Evolutionary conservation across 2,888 invertebrate species (phyloP).

Genomic region (Drosophila subquinaria): DNA sequence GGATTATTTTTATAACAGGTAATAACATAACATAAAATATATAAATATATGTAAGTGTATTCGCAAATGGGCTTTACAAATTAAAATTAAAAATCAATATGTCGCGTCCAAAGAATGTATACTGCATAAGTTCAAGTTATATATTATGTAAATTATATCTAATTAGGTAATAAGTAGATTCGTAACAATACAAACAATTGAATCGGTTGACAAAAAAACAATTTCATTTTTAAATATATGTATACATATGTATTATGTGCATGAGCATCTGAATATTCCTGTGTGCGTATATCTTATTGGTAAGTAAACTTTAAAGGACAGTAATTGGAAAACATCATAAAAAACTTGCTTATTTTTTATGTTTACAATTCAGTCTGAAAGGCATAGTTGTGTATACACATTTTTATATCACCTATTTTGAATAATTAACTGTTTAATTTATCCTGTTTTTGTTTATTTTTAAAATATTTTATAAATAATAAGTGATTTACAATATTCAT

Average conservation of each 20-base stretch:
- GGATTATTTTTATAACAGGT: constrained; percentile 42
- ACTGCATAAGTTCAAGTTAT: constrained; percentile 41
- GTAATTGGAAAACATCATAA: constrained; percentile 78
- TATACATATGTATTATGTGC: constrained; percentile 56
- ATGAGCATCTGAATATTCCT: constrained; percentile 61
- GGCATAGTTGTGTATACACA: constrained; percentile 81
- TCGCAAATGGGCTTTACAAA: constrained; percentile 23
- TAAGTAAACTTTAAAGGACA: constrained; percentile 71
- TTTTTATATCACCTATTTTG: constrained; percentile 79
- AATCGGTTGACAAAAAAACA: constrained; percentile 56
- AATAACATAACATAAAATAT: constrained; percentile 62
- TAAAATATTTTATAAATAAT: constrained; percentile 60
- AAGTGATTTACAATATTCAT: constrained; percentile 64
- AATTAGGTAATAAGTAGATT: constrained; percentile 62
- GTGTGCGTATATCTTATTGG: constrained; percentile 70
- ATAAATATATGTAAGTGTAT: constrained; percentile 25
- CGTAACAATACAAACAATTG: constrained; percentile 74
- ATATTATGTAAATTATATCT: constrained; percentile 46
- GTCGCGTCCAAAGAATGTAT: constrained; percentile 43
- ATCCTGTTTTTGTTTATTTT: constrained; percentile 61
- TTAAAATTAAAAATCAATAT: constrained; percentile 46
- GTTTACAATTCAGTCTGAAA: constrained; percentile 81
- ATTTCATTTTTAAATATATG: constrained; percentile 40
- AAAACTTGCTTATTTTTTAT: constrained; percentile 74
- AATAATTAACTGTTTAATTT: constrained; percentile 74